A percentile compares a stretch with the other conserved stretches of the same genome.
Evolutionary conservation across 2,797 vertebrate species (phyloP).

Genomic region (Eidolon dupreanum): DNA sequence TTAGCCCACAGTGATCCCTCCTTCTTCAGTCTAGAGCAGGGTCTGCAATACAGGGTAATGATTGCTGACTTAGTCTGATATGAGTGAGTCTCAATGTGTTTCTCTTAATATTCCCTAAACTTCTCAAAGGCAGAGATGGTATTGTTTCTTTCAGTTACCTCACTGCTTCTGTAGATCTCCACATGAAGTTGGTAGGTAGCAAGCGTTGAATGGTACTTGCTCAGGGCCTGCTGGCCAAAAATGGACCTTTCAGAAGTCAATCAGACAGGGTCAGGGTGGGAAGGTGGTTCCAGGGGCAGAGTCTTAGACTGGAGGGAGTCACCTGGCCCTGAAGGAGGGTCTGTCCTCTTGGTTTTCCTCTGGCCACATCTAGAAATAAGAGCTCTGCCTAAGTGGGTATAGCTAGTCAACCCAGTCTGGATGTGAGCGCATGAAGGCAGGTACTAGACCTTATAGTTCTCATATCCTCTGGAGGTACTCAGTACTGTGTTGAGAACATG

Average conservation of each 20-base stretch:
- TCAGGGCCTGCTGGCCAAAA: not conserved
- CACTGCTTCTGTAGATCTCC: not conserved
- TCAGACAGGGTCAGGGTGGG: not conserved
- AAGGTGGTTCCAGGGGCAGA: not conserved
- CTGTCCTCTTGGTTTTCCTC: not conserved
- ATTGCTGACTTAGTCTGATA: not conserved
- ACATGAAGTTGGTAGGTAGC: not conserved
- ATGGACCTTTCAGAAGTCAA: not conserved
- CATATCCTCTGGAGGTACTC: not conserved
- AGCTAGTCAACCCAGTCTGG: not conserved
- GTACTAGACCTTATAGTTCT: not conserved
- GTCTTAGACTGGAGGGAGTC: not conserved
- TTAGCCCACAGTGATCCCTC: not conserved
- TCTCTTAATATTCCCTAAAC: not conserved
- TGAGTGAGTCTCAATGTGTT: not conserved
- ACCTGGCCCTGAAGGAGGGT: not conserved
- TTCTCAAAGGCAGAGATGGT: not conserved
- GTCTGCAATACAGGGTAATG: not conserved
- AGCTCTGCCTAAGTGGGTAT: not conserved
- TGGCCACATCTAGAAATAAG: not conserved
- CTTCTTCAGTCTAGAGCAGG: not conserved
- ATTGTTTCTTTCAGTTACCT: not conserved
- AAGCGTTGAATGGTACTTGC: not conserved
- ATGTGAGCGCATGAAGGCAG: not conserved
- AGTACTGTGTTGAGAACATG: not conserved